These are phyloP conservation scores for Uropsilus gracilis DNA, from an alignment of 2,113 vertebrate genomes.

Conservation along the genomic window DNA sequence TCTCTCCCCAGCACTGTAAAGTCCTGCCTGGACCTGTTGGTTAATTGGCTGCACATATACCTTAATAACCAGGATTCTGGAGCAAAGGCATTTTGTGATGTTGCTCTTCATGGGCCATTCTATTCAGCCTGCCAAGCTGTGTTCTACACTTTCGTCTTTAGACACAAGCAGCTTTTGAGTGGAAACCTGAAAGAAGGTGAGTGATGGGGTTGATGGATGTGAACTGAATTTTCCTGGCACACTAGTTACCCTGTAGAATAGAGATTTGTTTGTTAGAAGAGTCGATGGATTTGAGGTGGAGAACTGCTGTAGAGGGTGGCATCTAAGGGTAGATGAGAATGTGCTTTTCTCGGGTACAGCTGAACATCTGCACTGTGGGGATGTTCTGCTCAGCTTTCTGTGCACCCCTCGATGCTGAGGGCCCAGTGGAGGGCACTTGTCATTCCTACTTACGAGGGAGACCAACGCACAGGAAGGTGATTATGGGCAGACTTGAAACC, in stretches of 20 bases:
- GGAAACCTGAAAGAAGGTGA: slow-evolving; percentile 94
- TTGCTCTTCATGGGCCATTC: slow-evolving; percentile 94
- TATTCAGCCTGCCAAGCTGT: slow-evolving; percentile 94
- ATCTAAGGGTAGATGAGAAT: background rate
- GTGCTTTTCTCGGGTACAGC: background rate
- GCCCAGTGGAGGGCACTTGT: background rate
- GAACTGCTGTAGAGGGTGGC: background rate
- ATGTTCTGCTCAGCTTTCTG: background rate
- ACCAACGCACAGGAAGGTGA: background rate
- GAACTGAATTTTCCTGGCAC: background rate
- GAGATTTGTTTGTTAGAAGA: background rate
- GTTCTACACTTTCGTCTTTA: slow-evolving; percentile 95
- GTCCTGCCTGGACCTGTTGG: slow-evolving; percentile 94
- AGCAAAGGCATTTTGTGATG: slow-evolving; percentile 91
- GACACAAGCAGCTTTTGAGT: slow-evolving; percentile 92
- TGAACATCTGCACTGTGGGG: accelerated
- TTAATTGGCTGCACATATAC: slow-evolving; percentile 95
- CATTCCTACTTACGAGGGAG: background rate
- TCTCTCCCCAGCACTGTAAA: slow-evolving; percentile 90
- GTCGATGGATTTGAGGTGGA: background rate
- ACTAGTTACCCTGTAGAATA: background rate
- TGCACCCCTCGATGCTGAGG: no score
- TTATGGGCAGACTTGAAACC: background rate
- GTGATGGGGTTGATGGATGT: background rate
- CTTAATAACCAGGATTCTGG: slow-evolving; percentile 93